phyloP scores from a whole-genome alignment of 2,797 vertebrate genomes.

The Gambelia wislizenii region DNA sequence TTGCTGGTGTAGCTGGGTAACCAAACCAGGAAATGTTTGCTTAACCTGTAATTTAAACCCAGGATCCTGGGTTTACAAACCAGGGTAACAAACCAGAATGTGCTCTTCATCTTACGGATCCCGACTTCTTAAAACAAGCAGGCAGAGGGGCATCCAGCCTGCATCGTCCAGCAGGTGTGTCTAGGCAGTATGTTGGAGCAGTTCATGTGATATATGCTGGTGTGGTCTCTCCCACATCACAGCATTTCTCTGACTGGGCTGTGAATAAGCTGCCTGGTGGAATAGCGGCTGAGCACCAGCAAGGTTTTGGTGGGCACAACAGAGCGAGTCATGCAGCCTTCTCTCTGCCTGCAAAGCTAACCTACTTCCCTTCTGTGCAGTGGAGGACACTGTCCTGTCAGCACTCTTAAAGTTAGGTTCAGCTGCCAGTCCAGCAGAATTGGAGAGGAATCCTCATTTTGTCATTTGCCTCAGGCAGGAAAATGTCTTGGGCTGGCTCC shows the following conservation, averaged over 20 bases:
- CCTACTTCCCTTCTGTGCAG: not conserved
- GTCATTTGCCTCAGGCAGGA: conserved; percentile 9
- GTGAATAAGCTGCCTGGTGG: not conserved
- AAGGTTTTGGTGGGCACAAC: too few species aligned
- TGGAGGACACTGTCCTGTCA: not conserved
- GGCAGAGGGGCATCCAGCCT: too few species aligned
- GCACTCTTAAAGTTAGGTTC: not conserved
- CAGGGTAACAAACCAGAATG: not conserved
- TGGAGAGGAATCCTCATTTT: not conserved
- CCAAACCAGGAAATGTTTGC: not conserved
- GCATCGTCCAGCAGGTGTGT: too few species aligned
- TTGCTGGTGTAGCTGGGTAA: not conserved
- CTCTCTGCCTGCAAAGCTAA: not conserved
- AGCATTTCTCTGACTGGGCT: not conserved
- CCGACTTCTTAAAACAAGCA: not conserved
- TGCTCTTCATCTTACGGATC: not conserved
- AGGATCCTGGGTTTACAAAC: not conserved
- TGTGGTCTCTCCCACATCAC: not conserved
- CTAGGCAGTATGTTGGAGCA: not conserved
- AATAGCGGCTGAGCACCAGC: not conserved
- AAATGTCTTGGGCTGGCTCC: conserved; percentile 10
- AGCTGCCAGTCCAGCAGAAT: not conserved
- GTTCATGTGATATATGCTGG: not conserved
- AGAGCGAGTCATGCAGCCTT: not conserved
- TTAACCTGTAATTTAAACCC: not conserved